Conservation (phyloP, 2,888 invertebrate genomes). For the Orthonychiurus folsomi region DNA sequence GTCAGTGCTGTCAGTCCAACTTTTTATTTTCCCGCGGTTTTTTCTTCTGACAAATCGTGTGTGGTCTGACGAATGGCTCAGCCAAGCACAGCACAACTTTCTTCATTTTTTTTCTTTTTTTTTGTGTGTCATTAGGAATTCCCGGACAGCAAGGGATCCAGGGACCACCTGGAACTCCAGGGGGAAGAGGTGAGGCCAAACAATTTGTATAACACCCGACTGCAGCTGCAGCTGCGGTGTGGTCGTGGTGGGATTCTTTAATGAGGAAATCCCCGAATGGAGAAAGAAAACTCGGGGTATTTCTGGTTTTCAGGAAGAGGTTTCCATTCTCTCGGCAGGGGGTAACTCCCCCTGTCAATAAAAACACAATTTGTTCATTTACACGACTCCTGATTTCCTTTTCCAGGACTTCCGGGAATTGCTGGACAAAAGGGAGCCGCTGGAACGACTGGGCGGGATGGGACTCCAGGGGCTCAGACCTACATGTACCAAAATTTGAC, state of each 20-base stretch:
- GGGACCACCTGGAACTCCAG: constrained; percentile 56
- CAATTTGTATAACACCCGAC: neutral
- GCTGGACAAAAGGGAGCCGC: constrained; percentile 48
- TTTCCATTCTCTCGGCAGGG: too few species aligned
- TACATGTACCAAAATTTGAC: neutral
- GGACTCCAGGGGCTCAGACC: constrained; percentile 46
- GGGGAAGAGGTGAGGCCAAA: neutral
- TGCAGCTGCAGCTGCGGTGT: neutral
- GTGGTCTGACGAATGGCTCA: too few species aligned
- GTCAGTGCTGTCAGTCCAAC: too few species aligned
- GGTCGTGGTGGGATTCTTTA: too few species aligned
- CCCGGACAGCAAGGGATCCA: constrained; percentile 59
- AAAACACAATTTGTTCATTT: too few species aligned
- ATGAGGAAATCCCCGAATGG: too few species aligned
- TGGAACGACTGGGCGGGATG: constrained; percentile 50
- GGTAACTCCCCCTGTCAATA: too few species aligned
- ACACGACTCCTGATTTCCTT: too few species aligned
- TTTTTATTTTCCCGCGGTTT: too few species aligned
- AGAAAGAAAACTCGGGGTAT: too few species aligned
- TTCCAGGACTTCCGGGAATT: constrained; percentile 53
- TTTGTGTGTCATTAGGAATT: constrained; percentile 48
- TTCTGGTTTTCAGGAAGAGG: too few species aligned
- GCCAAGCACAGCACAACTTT: neutral
- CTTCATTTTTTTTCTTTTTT: constrained; percentile 5
- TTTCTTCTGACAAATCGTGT: neutral